Base-by-base conservation (phyloP, 2,113 vertebrate genomes). In the Istiophorus platypterus region DNA sequence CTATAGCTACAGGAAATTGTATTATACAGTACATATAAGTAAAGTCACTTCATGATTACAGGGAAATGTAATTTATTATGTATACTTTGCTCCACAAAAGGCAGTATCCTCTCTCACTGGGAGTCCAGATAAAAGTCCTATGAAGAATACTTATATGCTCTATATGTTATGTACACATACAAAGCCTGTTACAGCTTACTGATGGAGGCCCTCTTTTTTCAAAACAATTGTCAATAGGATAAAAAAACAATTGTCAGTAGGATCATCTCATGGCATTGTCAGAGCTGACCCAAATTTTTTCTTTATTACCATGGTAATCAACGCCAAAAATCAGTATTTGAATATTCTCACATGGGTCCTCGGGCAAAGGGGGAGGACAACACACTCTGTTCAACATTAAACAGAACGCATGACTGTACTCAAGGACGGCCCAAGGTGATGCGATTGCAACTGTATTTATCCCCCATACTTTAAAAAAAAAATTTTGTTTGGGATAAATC, bases 301-400 rank as follows among this genome's bases (percentile, higher is more conserved):
- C 45, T 67, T 76, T 72, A 87, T 91, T 91, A 83, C 83, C 75
- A 88, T 85, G 87, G 85, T 77, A 82, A 86, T 89, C 75, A 66
- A 84, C 2, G 65, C 70, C 66, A 76, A 82, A 78, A 78, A 63
- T 70, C 58, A 9, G 45, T 56, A 61, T 80, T 77, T 82, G 52
- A 84, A 81, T 87, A 71, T 54, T 76, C 64, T 65, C 54, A 34
- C 45, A 54, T 45, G 75, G 59, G 54, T 57, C 31, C 54, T 66
- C 18, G 17, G 24, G 18, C 14, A 62, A 73, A 20, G 22, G 52
- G n/a, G 54, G 34, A 82, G 65, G 37, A 14, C 24, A 77, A 57
- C 67, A 64, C 31, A n/a, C 26, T 42, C 52, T 67, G 52, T 63
- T 85, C 41, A 62, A 54, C 34, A 57, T 34, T 12, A 52, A 79